These are phyloP conservation scores for Cephalopterus ornatus DNA, from an alignment of 2,113 vertebrate species.

Conservation along the genomic window DNA sequence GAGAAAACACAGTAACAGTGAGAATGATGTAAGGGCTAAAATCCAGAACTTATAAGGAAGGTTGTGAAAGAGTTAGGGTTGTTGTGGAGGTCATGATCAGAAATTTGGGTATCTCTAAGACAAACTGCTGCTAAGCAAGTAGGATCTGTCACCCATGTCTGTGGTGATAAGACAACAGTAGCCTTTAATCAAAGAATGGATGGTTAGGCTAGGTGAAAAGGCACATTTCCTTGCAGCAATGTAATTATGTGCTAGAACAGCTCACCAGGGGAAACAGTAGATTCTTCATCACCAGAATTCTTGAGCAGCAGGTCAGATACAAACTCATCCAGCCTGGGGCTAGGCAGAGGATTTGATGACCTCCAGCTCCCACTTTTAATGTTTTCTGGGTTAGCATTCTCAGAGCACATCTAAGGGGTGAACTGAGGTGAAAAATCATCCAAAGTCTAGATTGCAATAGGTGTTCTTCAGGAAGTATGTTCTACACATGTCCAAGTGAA, in stretches of 20 bases:
- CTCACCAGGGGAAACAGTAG: neutral
- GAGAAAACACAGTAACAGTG: neutral
- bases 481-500: neutral
- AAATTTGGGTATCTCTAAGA: neutral
- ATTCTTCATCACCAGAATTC: neutral
- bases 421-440: neutral
- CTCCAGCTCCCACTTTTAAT: neutral
- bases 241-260: neutral
- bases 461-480: neutral
- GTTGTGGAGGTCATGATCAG: neutral
- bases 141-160: neutral
- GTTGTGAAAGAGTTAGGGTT: neutral
- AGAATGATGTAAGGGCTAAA: neutral
- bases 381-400: neutral
- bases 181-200: neutral
- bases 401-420: neutral
- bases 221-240: neutral
- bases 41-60: neutral
- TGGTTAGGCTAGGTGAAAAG: neutral
- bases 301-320: neutral
- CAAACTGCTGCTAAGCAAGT: neutral
- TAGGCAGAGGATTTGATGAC: neutral
- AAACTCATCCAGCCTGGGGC: neutral
- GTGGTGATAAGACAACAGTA: neutral
- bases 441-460: neutral